These are phyloP conservation scores for Agrenia bidenticulata DNA, from an alignment of 2,888 invertebrate species.

Conservation along the genomic window DNA sequence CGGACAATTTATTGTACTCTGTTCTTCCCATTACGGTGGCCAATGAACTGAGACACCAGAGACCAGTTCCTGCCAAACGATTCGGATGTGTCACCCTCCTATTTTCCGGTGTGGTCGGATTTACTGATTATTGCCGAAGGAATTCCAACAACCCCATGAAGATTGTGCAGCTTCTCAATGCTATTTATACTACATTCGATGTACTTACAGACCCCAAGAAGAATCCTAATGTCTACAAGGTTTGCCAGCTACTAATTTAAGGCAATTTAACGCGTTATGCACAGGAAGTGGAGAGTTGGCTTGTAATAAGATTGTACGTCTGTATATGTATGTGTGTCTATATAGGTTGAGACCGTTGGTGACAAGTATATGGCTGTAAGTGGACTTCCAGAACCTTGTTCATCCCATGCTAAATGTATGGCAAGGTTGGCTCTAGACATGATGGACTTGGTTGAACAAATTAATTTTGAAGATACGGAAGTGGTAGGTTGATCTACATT, in stretches of 20 bases:
- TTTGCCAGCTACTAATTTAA: no score
- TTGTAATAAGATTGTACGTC: no score
- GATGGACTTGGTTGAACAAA: slow-evolving; percentile 88
- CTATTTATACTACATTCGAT: slow-evolving; percentile 90
- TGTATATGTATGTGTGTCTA: no score
- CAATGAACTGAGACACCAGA: slow-evolving; percentile 86
- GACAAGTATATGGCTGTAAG: slow-evolving; percentile 98
- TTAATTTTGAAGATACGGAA: slow-evolving; percentile 81
- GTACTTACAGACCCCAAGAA: slow-evolving; percentile 87
- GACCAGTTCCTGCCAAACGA: slow-evolving; percentile 84
- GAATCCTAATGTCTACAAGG: slow-evolving; percentile 94
- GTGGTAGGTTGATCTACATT: slow-evolving; percentile 67
- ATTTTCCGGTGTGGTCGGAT: slow-evolving; percentile 92
- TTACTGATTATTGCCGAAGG: slow-evolving; percentile 83
- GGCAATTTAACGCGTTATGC: no score
- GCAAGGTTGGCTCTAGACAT: slow-evolving; percentile 86
- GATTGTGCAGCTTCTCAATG: slow-evolving; percentile 90
- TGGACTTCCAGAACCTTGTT: slow-evolving; percentile 87
- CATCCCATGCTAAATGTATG: slow-evolving; percentile 86
- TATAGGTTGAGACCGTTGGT: slow-evolving; percentile 92
- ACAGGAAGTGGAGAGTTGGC: no score
- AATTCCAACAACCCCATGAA: slow-evolving; percentile 95
- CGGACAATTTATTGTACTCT: slow-evolving; percentile 89
- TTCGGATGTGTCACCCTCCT: slow-evolving; percentile 89
- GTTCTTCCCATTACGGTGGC: slow-evolving; percentile 92